Base-by-base conservation (phyloP, 2,797 vertebrate genomes). In the Acropternis orthonyx region DNA sequence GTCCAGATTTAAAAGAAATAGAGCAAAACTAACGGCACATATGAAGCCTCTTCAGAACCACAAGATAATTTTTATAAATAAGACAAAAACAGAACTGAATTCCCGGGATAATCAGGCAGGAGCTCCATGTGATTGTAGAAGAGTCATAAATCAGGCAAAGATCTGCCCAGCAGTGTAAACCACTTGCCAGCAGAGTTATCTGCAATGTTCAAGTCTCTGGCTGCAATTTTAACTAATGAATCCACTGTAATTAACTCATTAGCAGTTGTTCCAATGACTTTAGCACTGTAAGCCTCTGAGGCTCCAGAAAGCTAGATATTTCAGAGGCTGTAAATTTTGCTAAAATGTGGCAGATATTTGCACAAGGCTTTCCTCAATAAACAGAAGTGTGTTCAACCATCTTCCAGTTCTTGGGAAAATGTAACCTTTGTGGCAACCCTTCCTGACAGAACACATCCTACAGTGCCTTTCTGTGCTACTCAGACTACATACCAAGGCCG, bases 231-330 rank as follows among this genome's bases (percentile, higher is more conserved):
- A 97, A 94, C 69, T 91, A 92, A 95, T 83, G 92, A 92, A 68
- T 96, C 69, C 90, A 73, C 84, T 73, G 90, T 75, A 94, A 97
- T 97, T 96, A 97, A 95, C 93, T 95, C 54, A 90, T 96, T 96
- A 96, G 82, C 68, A 89, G 76, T 95, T 84, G 63, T 92, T 96
- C 84, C 74, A 96, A 92, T 46, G 52, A 89, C 76, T 97, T 93
- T 95, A 97, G 94, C 85, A 92, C 78, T 74, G 84, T 84, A 82
- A 91, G 61, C 71, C 66, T 90, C 88, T 91, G 62, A 95, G 59
- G 67, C 73, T 95, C 59, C 56, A 92, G 67, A 85, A 94, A 91
- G 54, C 52, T 41, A 62, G 76, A 46, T 89, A 65, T 58, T 96
- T 96, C 39, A 87, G 39, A 89, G 58, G 41, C 46, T 89, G 19